Base-by-base conservation (phyloP, 1,140 invertebrate genomes). In the Melipona quadrifasciata region DNA sequence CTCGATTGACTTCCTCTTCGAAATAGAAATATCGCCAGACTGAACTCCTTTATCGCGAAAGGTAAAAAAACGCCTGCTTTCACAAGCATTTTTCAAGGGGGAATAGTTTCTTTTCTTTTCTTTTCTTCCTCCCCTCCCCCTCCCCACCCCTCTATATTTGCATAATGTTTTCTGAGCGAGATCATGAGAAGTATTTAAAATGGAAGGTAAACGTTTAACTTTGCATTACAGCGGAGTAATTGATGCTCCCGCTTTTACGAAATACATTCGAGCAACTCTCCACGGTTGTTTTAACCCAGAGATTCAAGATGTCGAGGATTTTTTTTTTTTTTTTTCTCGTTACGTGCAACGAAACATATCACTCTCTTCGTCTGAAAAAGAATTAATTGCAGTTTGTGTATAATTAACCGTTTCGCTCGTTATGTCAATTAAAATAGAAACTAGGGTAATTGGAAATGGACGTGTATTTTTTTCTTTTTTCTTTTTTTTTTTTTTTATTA, bases 101-200 rank as follows among this genome's bases (percentile, higher is more conserved):
- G 47, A 73, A 73, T 51, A 73, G 31, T 73, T 73, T 31, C 51
- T 73, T 55, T 55, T 11, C 8, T 47, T 8, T 8, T 47, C 39
- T 39, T 39, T 39, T 8, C 8, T 8, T 8, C 39, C 34, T 34
- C 34, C 34, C 34, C 34, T 34, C 34, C 2, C 34, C 2, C 34
- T 34, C 34, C 4, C 34, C 4, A 0, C 2, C 34, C 34, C 6
- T n/a, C 51, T n/a, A 55, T 51, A 73, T 73, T 73, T 73, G 72
- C 51, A 73, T 73, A 73, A 73, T 73, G 17, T 55, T 55, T 51
- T 55, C 51, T 1, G 8, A 27, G 39, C n/a, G 72, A 34, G 72
- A 55, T 73, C 51, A 19, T 73, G 72, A 19, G 21, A 73, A 73
- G 27, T 73, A 73, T 73, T 73, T 55, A 27, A 73, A 53, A 73